Base-by-base conservation (phyloP, 2,888 invertebrate genomes). In the Scaptomyza reducta region DNA sequence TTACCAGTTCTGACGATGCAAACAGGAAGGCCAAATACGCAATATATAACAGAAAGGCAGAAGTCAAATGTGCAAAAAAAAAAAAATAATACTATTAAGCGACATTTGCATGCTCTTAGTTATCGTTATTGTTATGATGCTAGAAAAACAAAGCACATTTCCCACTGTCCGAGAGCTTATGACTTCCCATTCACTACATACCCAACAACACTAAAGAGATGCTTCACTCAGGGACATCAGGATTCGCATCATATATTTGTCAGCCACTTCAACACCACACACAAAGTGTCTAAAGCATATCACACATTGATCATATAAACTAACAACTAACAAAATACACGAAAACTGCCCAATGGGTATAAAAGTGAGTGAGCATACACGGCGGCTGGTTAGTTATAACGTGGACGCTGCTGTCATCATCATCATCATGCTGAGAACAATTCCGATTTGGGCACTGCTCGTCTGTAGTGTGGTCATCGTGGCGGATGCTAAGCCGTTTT, bases 361-460 rank as follows among this genome's bases (percentile, higher is more conserved):
- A 82, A 79, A 82, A 85, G 82, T 57, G 49, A 65, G 56, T 51
- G 57, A 14, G 35, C 29, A 54, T 29, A 58, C 63, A 65, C 64
- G 69, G 65, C 81, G 63, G 54, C 66, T 44, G 59, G 56, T 72
- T 73, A 74, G 74, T 77, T 40, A 58, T 62, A 59, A 76, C 46
- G 65, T 67, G 40, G 25, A 59, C 57, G 63, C 47, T 60, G 61
- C 16, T 40, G 10, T 16, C 40, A 40, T 35, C 49, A 67, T 22
- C 51, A 67, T 22, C 51, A 68, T 47, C 6, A 66, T 77, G 80
- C 45, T 76, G 61, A 82, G 79, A 85, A 79, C 76, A 45, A 71
- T 64, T 60, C 54, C 60, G 40, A 71, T 82, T 70, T 68, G 66
- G 68, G 74, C 56, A 31, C 59, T 82, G 51, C 53, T 87, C 25